phyloP scores from a whole-genome alignment of 23 tunicate genomes.

The Ciona savignyi region DNA sequence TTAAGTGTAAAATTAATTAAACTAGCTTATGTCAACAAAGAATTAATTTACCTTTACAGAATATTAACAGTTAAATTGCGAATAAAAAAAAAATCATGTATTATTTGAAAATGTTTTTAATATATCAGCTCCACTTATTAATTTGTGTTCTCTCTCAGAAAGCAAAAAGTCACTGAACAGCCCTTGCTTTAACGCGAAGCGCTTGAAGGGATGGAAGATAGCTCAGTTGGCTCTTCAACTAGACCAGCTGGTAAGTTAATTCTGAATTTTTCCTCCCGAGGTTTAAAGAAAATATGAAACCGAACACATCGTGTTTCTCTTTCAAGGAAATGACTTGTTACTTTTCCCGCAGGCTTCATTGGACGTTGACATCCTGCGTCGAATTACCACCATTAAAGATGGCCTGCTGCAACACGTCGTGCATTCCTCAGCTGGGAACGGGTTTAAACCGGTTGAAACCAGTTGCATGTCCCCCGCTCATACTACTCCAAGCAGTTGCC shows the following conservation, averaged over 20 bases:
- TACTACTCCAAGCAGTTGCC: neutral
- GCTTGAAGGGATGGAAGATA: constrained; percentile 67
- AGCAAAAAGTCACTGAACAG: constrained; percentile 41
- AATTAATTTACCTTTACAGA: no score
- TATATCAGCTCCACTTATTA: neutral
- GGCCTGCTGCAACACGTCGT: constrained; percentile 35
- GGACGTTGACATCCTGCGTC: constrained; percentile 26
- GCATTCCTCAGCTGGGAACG: neutral
- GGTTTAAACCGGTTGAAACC: neutral
- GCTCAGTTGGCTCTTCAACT: constrained; percentile 48
- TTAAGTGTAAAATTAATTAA: no score
- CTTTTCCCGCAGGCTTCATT: constrained; percentile 19
- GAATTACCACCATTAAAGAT: constrained; percentile 18
- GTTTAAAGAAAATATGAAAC: no score
- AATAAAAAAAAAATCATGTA: no score
- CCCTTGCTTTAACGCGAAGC: constrained; percentile 18
- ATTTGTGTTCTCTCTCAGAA: constrained; percentile 20
- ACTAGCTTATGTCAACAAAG: no score
- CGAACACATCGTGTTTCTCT: neutral
- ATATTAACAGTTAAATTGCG: no score
- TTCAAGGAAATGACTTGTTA: neutral
- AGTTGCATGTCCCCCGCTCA: constrained; percentile 41
- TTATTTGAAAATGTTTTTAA: no score
- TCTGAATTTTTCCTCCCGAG: no score
- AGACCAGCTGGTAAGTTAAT: constrained; percentile 62